These are phyloP conservation scores for Apocheima hispidaria DNA, from an alignment of 2,888 invertebrate species.

Conservation along the genomic window DNA sequence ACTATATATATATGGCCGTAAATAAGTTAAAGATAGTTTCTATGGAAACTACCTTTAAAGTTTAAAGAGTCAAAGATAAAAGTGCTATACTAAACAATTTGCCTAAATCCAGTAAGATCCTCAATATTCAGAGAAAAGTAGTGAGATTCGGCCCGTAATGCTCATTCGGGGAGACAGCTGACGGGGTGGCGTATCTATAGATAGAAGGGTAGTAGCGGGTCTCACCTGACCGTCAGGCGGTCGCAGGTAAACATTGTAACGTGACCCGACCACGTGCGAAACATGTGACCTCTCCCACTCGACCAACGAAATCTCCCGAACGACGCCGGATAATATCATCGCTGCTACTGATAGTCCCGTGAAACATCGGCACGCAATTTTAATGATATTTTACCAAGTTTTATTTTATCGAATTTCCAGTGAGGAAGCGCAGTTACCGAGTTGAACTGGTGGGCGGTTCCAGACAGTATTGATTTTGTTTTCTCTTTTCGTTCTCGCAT, in stretches of 20 bases:
- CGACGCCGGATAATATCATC: conserved; percentile 37
- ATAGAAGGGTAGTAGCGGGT: conserved; percentile 60
- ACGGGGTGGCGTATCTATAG: conserved; percentile 49
- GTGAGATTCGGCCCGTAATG: conserved; percentile 46
- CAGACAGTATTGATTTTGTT: conserved; percentile 85
- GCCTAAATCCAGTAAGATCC: conserved; percentile 43
- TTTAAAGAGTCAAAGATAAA: no score
- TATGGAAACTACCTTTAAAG: no score
- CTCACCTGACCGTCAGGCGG: conserved; percentile 80
- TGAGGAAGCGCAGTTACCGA: conserved; percentile 83
- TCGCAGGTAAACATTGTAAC: conserved; percentile 85
- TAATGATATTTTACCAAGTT: conserved; percentile 81
- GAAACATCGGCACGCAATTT: conserved; percentile 68
- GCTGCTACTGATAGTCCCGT: conserved; percentile 46
- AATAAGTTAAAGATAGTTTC: no score
- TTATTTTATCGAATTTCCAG: conserved; percentile 84
- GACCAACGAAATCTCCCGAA: conserved; percentile 21
- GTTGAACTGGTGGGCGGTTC: conserved; percentile 81
- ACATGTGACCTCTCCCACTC: conserved; percentile 64
- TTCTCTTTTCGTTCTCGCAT: conserved; percentile 68
- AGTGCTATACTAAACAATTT: conserved; percentile 50
- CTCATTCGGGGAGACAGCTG: conserved; percentile 51
- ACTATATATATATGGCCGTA: no score
- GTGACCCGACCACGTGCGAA: conserved; percentile 79
- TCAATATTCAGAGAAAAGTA: conserved; percentile 40